Percentiles rank a stretch among this genome's conserved stretches.
Conservation (phyloP, 2,797 vertebrate genomes). For the Sitta carolinensis region DNA sequence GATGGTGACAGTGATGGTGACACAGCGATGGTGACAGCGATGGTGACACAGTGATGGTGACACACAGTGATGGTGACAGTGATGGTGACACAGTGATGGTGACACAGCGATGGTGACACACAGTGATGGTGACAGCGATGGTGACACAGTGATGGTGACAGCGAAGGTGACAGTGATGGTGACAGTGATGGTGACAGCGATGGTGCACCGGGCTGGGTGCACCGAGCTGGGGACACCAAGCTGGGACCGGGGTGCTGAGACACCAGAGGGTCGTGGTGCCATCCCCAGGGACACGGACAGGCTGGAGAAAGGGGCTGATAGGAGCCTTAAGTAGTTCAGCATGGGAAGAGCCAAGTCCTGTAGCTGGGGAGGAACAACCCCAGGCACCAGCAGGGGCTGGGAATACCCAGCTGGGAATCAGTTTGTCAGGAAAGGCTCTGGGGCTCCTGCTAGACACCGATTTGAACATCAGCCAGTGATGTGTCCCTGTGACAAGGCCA, state of each 20-base stretch:
- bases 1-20: too few species aligned
- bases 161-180: too few species aligned
- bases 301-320: background rate
- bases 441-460: background rate
- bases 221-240: too few species aligned
- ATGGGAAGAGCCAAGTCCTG: background rate
- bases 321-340: background rate
- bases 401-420: background rate
- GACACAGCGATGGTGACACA: too few species aligned
- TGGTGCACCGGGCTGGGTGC: too few species aligned
- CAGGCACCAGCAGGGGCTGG: background rate
- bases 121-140: too few species aligned
- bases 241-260: fast-evolving
- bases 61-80: too few species aligned
- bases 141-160: too few species aligned
- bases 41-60: too few species aligned
- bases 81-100: too few species aligned
- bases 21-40: too few species aligned
- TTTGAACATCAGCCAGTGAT: fast-evolving
- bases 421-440: background rate
- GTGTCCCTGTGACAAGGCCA: fast-evolving
- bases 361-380: background rate
- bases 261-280: fast-evolving
- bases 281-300: background rate
- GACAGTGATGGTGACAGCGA: too few species aligned